These are phyloP conservation scores for Bombus waltoni DNA, from an alignment of 1,140 invertebrate species.

Conservation along the genomic window DNA sequence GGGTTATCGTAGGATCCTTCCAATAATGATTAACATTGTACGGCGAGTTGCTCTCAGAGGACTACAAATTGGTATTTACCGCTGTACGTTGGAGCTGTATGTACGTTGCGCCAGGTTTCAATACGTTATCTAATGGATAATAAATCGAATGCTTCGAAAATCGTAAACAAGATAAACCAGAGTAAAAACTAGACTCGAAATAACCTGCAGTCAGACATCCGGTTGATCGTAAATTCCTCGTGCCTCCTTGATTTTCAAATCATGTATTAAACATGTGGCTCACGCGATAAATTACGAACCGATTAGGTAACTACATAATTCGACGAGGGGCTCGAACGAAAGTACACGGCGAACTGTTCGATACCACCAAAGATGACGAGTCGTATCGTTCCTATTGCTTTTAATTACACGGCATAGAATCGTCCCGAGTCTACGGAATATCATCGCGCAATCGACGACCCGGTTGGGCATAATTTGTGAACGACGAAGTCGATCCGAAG, in stretches of 20 bases:
- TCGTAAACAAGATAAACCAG: not conserved
- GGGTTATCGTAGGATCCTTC: not conserved
- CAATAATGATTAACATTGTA: not conserved
- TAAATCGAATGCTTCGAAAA: not conserved
- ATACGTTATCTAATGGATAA: not conserved
- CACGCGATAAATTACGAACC: constrained; percentile 64
- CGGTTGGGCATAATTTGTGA: constrained; percentile 47
- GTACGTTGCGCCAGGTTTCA: not conserved
- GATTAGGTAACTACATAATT: constrained; percentile 46
- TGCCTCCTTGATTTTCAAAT: not conserved
- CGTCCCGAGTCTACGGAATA: not conserved
- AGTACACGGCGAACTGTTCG: constrained; percentile 20
- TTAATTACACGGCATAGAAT: constrained; percentile 55
- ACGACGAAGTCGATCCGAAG: constrained; percentile 19
- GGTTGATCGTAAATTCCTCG: not conserved
- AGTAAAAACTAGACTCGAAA: not conserved
- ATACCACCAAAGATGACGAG: constrained; percentile 44
- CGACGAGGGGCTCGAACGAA: constrained; percentile 10
- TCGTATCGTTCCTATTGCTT: constrained; percentile 48
- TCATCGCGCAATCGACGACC: constrained; percentile 36
- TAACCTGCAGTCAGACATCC: not conserved
- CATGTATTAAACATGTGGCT: constrained; percentile 52
- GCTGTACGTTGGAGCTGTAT: not conserved
- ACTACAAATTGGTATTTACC: not conserved
- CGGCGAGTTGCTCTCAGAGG: not conserved